Conservation (phyloP, 2,888 invertebrate genomes). For the Germaria angustata region DNA sequence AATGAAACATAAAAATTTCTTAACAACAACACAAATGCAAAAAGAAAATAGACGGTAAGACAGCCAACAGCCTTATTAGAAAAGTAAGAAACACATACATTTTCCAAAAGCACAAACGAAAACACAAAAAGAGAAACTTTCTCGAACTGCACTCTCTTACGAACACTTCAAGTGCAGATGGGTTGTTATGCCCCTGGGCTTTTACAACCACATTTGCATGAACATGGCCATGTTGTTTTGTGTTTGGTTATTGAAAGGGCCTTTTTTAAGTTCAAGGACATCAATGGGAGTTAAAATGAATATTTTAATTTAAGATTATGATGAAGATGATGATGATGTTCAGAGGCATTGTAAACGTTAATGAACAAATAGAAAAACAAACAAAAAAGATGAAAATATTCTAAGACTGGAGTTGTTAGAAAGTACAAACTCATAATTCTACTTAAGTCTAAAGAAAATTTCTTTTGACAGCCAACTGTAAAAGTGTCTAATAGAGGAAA, state of each 20-base stretch:
- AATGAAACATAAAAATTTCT: background rate
- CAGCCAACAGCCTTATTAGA: background rate
- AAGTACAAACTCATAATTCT: background rate
- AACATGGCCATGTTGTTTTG: slow-evolving; percentile 12
- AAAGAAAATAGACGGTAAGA: slow-evolving; percentile 4
- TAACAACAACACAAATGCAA: slow-evolving; percentile 5
- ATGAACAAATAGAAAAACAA: background rate
- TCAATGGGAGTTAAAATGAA: slow-evolving; percentile 12
- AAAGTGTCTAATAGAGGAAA: background rate
- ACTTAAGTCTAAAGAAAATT: background rate
- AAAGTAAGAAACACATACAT: background rate
- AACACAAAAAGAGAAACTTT: background rate
- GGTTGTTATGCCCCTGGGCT: slow-evolving; percentile 1
- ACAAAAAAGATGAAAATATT: background rate
- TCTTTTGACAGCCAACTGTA: background rate
- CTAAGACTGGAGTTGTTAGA: background rate
- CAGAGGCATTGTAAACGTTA: background rate
- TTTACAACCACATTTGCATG: background rate
- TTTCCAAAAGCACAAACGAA: background rate
- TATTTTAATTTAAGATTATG: background rate
- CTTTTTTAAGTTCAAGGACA: slow-evolving; percentile 51
- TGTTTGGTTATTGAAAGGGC: slow-evolving; percentile 12
- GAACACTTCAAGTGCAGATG: background rate
- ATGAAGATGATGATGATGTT: background rate
- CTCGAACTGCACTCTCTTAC: background rate